These are phyloP conservation scores for Andrena hattorfiana DNA, from an alignment of 2,888 invertebrate species.

Conservation along the genomic window DNA sequence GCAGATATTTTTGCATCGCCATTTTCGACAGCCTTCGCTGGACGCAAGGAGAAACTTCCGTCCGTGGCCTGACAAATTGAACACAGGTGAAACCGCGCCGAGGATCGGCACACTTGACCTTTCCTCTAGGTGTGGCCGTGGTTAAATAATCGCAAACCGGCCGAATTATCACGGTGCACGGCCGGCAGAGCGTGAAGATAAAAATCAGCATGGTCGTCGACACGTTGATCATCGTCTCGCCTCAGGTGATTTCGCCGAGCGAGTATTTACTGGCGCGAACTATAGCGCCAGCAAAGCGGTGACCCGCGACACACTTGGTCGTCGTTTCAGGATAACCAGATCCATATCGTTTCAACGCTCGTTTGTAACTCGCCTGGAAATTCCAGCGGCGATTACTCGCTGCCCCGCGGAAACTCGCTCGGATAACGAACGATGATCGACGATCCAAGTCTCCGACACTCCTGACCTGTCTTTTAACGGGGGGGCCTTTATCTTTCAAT, in stretches of 20 bases:
- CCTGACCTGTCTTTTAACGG: conserved; percentile 5
- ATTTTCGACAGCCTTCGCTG: background rate
- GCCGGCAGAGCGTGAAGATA: conserved; percentile 64
- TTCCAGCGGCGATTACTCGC: conserved; percentile 37
- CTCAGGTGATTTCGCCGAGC: conserved; percentile 57
- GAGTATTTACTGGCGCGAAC: conserved; percentile 21
- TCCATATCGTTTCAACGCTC: conserved; percentile 61
- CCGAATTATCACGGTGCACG: conserved; percentile 63
- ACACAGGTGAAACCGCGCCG: conserved; percentile 1
- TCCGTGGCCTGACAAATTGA: background rate
- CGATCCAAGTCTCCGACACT: conserved; percentile 19
- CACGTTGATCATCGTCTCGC: conserved; percentile 69
- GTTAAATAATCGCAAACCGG: conserved; percentile 55
- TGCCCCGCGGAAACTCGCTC: conserved; percentile 23
- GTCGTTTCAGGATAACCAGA: conserved; percentile 64
- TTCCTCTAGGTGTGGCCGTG: conserved; percentile 57
- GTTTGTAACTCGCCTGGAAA: conserved; percentile 58
- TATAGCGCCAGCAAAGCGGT: conserved; percentile 60
- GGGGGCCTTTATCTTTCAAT: background rate
- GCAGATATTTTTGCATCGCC: too few relatives aligned
- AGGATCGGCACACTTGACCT: conserved; percentile 41
- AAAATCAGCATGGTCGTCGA: conserved; percentile 61
- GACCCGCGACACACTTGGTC: conserved; percentile 62
- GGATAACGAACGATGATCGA: conserved; percentile 59
- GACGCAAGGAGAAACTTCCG: conserved; percentile 11